Base-by-base conservation (phyloP, 1,140 invertebrate genomes). In the Chionoecetes opilio region DNA sequence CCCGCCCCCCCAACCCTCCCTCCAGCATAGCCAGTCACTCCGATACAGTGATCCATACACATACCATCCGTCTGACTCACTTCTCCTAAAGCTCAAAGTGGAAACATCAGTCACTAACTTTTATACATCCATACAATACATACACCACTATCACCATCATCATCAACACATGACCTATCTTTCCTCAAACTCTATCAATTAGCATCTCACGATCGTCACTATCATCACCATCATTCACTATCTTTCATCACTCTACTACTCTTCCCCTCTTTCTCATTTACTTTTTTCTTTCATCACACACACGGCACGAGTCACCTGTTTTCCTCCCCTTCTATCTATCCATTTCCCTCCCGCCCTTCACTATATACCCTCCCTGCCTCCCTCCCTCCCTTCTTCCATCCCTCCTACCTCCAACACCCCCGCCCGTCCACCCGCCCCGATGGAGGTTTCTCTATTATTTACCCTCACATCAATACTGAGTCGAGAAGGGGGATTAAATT, bases 391-490 rank as follows among this genome's bases (percentile, higher is more conserved):
- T 29, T 46, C 63, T 82, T 11, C 37, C 85, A 26, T 32, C 11
- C 32, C 8, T 9, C n/a, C 31, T 29, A 21, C 63, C 37, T 11
- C 37, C 85, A 26, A 29, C 11, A 6, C 8, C 31, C n/a, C 85
- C 26, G 21, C 87, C 35, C 37, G 37, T 31, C 87, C 37, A 31
- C 35, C 46, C 46, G 46, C 46, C 46, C 46, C 46, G 46, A 53
- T 53, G 46, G 46, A 53, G 9, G 46, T 34, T 35, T 34, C 34
- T 92, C 91, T n/a, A 93, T 85, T 93, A 93, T 93, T 93, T 93
- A 93, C 92, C 41, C 31, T 93, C 85, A 37, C 92, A 93, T 93
- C 92, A 93, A 93, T 93, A 93, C 92, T 84, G 38, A 85, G 92
- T 93, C 92, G 75, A 41, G 37, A 46, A 34, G 46, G 46, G 82